Evolutionary conservation across 53 echinoderm and acorn worm genomes (phyloP).

Genomic region (Arbacia lixula): DNA sequence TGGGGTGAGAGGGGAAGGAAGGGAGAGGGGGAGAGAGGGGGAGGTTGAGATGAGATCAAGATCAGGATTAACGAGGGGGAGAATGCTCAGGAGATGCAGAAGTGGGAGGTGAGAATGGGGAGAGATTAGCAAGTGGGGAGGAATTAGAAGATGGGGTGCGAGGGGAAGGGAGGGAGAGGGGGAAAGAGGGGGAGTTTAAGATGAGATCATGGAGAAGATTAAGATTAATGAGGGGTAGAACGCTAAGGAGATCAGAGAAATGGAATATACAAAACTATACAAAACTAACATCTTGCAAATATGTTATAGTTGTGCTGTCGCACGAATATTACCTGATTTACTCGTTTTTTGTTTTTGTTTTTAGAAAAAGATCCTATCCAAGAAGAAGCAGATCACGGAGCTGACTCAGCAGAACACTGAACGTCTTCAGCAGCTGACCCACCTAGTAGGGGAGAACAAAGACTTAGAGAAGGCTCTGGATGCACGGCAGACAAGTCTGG

Average conservation of each 20-base stretch:
- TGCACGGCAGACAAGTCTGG: conserved; percentile 94
- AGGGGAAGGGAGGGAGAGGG: too few species aligned
- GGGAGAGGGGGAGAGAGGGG: too few species aligned
- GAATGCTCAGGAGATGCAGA: conserved; percentile 80
- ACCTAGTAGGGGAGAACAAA: conserved; percentile 87
- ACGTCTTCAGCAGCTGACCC: conserved; percentile 82
- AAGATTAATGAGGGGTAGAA: conserved; percentile 78
- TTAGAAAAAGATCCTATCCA: conserved; percentile 84
- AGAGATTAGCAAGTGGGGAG: too few species aligned
- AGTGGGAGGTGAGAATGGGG: conserved; percentile 76
- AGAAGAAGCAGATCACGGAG: conserved; percentile 90
- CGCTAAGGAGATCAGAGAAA: conserved; percentile 81
- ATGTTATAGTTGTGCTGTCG: too few species aligned
- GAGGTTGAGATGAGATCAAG: too few species aligned
- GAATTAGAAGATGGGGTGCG: too few species aligned
- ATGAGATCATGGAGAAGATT: conserved; percentile 94
- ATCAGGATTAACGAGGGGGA: conserved; percentile 78
- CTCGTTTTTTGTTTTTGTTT: too few species aligned
- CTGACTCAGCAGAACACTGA: conserved; percentile 88
- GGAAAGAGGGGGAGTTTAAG: too few species aligned
- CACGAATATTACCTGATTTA: too few species aligned
- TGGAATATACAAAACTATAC: too few species aligned
- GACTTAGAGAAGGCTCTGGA: conserved; percentile 90
- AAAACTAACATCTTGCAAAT: too few species aligned
- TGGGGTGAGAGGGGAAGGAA: too few species aligned